Evolutionary conservation across 2,888 invertebrate species (phyloP), one percentile per base, ranked within the genome.

Genomic region (Melanargia galathea): DNA sequence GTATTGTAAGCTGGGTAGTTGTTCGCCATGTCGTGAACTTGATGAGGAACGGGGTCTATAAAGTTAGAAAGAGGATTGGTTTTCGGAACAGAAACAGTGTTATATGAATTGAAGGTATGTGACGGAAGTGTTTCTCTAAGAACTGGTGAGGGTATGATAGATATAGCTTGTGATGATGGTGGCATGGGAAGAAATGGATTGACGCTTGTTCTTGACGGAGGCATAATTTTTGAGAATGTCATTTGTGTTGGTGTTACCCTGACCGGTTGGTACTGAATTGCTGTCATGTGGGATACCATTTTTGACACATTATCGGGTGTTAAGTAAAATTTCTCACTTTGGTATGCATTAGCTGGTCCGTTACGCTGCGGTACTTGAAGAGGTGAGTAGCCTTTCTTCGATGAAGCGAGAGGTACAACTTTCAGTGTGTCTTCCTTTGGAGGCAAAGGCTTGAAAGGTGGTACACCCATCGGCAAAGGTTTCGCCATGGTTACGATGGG

Each of bases 401-500:
- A 79, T 64, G 75, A 71, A 51, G 86, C 73, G 61, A 92, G 82
- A 16, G 93, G 93, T 51, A 92, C 79, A 26, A 92, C 92, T 76
- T 90, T 85, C 61, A 93, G 90, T 7, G 93, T 94, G 24, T 90
- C 90, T 68, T 91, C 90, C 76, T 91, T 91, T 2, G 94, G 93
- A 48, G 96, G 96, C 69, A 96, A 92, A 0, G 96, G 96, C 77
- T 93, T 95, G 84, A 97, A 97, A 0, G 96, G 94, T 35, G 97
- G 97, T 8, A 97, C 93, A 8, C 93, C 93, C 83, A 93, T 85
- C 2, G 92, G 90, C 72, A 92, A 79, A 0, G 93, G 92, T 58
- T 92, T 92, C 0, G 92, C 93, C 80, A 93, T 85, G 13, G 93
- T 91, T 11, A 84, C 70, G 0, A 83, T 71, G 16, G 84, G 82